Percentiles rank a stretch among this genome's conserved stretches.
Conservation (phyloP, 2,888 invertebrate species). For the Diarsia dahlii region DNA sequence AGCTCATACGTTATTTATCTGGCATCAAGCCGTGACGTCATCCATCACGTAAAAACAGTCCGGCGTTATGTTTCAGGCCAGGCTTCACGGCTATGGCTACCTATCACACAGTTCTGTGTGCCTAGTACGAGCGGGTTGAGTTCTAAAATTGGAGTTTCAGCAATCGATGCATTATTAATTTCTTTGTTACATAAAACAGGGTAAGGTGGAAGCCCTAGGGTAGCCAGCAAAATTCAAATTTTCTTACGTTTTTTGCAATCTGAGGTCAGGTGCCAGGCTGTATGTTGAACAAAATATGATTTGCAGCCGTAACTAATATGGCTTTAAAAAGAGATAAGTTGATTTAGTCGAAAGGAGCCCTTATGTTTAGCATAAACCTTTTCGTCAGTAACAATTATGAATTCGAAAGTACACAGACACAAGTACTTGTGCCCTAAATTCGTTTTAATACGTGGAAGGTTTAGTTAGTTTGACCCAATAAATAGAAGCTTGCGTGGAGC, state of each 20-base stretch:
- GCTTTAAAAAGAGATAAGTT: not conserved
- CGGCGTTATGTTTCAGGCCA: slow-evolving; percentile 14
- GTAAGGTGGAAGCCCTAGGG: not conserved
- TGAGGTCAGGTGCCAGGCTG: no score
- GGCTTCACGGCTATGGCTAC: slow-evolving; percentile 2
- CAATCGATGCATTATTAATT: slow-evolving; percentile 5
- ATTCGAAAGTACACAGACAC: not conserved
- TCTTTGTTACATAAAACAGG: not conserved
- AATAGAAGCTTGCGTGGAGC: slow-evolving; percentile 12
- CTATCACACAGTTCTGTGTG: slow-evolving; percentile 7
- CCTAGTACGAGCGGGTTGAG: not conserved
- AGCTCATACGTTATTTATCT: slow-evolving; percentile 63
- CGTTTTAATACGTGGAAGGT: not conserved
- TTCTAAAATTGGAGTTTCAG: slow-evolving; percentile 17
- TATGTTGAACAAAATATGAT: not conserved
- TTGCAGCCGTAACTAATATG: not conserved
- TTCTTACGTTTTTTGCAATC: not conserved
- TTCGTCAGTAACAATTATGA: not conserved
- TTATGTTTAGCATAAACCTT: not conserved
- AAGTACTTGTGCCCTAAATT: not conserved
- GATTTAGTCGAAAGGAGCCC: not conserved
- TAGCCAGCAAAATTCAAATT: not conserved
- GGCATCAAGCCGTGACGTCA: slow-evolving; percentile 60
- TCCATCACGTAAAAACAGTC: slow-evolving; percentile 53
- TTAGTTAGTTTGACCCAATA: not conserved